Percentiles rank a stretch among this genome's conserved stretches.
phyloP scores from a whole-genome alignment of 2,797 vertebrate genomes.

The Sternarchorhynchus goeldii region DNA sequence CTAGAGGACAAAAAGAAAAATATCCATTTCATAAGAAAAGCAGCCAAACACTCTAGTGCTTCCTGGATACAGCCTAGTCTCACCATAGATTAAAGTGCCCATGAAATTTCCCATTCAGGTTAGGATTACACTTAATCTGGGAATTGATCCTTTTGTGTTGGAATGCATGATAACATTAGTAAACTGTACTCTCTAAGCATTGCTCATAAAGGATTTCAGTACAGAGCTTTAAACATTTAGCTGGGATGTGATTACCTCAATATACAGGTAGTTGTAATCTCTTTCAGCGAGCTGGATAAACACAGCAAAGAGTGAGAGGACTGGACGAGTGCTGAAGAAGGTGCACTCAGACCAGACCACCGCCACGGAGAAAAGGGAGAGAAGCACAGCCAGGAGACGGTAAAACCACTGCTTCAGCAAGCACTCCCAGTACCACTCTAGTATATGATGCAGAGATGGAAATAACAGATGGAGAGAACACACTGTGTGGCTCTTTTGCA shows the following conservation, averaged over 20 bases:
- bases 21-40: background rate
- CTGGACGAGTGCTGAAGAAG: conserved; percentile 93
- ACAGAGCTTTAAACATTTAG: background rate
- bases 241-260: conserved; percentile 79
- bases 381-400: conserved; percentile 82
- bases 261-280: conserved; percentile 97
- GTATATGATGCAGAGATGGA: conserved; percentile 17
- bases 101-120: background rate
- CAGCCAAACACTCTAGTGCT: background rate
- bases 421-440: conserved; percentile 99
- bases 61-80: background rate
- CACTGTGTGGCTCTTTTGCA: background rate
- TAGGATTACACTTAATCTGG: background rate
- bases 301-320: conserved; percentile 92
- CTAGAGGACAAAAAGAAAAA: conserved; percentile 69
- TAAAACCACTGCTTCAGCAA: conserved; percentile 89
- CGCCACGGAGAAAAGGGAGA: conserved; percentile 87
- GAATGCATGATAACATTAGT: background rate
- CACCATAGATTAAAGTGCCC: background rate
- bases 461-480: background rate
- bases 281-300: conserved; percentile 94
- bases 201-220: background rate
- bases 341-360: conserved; percentile 99
- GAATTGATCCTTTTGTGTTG: background rate
- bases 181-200: background rate